Percentiles rank a stretch among this genome's conserved stretches.
These are phyloP conservation scores for Tiphia femorata DNA, from an alignment of 2,888 invertebrate species.

Conservation along the genomic window DNA sequence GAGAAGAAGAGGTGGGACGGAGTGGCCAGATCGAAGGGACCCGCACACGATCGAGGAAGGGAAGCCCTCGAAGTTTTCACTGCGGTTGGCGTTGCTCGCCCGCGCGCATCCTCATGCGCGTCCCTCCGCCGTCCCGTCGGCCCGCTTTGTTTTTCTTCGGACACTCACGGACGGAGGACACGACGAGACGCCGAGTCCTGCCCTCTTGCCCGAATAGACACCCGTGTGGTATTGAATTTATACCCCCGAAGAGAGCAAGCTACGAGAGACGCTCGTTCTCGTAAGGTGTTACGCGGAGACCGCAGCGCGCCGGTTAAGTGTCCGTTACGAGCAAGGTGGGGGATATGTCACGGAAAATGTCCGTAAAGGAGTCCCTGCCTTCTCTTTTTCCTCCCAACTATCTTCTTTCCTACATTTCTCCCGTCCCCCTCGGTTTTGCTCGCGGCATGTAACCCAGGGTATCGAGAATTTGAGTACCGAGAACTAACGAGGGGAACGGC, in stretches of 20 bases:
- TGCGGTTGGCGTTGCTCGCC: slow-evolving; percentile 32
- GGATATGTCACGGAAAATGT: slow-evolving; percentile 51
- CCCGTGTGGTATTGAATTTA: slow-evolving; percentile 39
- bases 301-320: slow-evolving; percentile 58
- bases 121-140: background rate
- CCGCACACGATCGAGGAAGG: no score
- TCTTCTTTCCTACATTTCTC: background rate
- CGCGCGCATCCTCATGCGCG: background rate
- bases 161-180: slow-evolving; percentile 3
- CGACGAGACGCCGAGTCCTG: slow-evolving; percentile 1
- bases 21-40: slow-evolving; percentile 4
- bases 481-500: no score
- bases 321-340: slow-evolving; percentile 39
- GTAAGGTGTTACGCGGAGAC: slow-evolving; percentile 28
- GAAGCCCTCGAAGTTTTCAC: slow-evolving; percentile 47
- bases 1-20: background rate
- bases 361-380: slow-evolving; percentile 37
- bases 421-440: no score
- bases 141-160: slow-evolving; percentile 39
- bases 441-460: no score
- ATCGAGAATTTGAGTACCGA: no score
- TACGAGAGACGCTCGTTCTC: slow-evolving; percentile 1
- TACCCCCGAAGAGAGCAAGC: slow-evolving; percentile 7
- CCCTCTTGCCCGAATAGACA: slow-evolving; percentile 8
- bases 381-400: background rate